These are phyloP conservation scores for Neogale vison DNA, from an alignment of 2,113 vertebrate genomes.

Conservation along the genomic window DNA sequence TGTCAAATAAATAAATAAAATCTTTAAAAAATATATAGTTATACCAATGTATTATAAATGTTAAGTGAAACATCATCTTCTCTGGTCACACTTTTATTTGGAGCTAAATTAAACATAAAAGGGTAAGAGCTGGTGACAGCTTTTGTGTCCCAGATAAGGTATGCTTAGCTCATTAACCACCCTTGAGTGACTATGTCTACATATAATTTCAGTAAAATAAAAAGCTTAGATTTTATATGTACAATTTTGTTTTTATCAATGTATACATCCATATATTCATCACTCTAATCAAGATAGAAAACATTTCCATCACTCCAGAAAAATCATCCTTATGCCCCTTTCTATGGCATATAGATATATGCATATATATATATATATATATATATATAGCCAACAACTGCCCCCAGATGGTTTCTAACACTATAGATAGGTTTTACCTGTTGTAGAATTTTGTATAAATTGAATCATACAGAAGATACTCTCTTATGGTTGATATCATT, in stretches of 20 bases:
- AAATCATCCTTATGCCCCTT: background rate
- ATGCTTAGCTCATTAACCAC: background rate
- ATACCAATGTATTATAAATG: background rate
- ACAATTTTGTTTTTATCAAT: background rate
- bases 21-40: background rate
- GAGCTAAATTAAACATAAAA: background rate
- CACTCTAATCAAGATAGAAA: background rate
- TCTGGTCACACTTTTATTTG: background rate
- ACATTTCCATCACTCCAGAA: background rate
- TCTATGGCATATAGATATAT: background rate
- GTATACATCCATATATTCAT: background rate
- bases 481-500: background rate
- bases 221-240: background rate
- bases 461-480: background rate
- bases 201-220: background rate
- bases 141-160: background rate
- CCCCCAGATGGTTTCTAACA: background rate
- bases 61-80: background rate
- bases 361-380: no score
- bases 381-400: background rate
- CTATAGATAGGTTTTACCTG: background rate
- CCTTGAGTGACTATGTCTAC: background rate
- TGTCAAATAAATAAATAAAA: no score
- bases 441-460: background rate
- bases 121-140: background rate